These are phyloP conservation scores for Syndactyla subalaris DNA, from an alignment of 2,797 vertebrate genomes.

Conservation along the genomic window DNA sequence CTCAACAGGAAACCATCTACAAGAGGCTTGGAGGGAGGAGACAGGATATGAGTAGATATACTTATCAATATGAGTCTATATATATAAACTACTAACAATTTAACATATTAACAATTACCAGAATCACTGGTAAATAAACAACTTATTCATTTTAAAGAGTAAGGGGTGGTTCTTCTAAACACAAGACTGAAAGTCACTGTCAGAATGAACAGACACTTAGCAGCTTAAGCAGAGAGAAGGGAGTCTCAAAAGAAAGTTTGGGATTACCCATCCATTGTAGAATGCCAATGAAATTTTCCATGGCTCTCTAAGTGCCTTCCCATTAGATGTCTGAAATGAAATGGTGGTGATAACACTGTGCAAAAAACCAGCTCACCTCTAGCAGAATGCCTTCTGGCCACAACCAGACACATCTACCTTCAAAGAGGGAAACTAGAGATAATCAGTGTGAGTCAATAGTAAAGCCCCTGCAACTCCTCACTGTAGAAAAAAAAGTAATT, in stretches of 20 bases:
- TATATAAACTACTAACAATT: neutral
- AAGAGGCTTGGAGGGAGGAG: neutral
- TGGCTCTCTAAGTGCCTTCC: neutral
- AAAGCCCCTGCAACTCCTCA: neutral
- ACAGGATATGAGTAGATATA: neutral
- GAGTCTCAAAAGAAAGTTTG: neutral
- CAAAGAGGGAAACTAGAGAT: neutral
- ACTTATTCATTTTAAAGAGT: neutral
- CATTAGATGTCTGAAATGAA: neutral
- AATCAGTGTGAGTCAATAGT: neutral
- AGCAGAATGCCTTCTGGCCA: neutral
- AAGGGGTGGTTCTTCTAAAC: neutral
- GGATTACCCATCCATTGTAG: neutral
- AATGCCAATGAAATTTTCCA: neutral
- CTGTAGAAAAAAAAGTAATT: neutral
- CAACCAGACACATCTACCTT: neutral
- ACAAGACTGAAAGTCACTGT: neutral
- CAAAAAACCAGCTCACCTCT: neutral
- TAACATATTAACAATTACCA: neutral
- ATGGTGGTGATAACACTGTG: accelerated
- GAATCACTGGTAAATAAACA: neutral
- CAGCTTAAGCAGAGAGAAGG: neutral
- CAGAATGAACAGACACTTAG: neutral
- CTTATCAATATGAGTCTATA: neutral
- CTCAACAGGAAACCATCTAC: neutral